phyloP scores from a whole-genome alignment of 2,888 invertebrate genomes.

The Ornithoptera alexandrae region DNA sequence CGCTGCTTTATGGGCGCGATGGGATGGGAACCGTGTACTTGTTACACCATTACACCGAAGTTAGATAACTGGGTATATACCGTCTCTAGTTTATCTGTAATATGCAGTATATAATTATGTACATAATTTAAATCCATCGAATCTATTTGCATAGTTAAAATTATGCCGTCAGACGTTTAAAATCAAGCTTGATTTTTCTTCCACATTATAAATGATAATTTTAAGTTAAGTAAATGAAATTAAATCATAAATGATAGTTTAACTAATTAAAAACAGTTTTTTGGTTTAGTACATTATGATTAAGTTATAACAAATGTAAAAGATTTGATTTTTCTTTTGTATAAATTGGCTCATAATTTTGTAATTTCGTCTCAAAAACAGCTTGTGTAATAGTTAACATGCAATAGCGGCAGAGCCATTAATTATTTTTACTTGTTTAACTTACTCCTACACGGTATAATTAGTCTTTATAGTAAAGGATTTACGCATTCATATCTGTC shows the following conservation, averaged over 20 bases:
- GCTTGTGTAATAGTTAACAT: background rate
- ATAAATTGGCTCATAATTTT: background rate
- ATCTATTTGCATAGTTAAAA: no score
- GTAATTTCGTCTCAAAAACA: background rate
- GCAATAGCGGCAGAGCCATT: constrained; percentile 2
- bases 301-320: no score
- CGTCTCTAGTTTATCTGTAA: background rate
- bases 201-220: no score
- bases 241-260: no score
- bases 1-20: constrained; percentile 50
- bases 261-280: no score
- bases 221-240: no score
- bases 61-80: background rate
- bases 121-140: no score
- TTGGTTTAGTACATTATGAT: no score
- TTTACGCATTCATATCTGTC: constrained; percentile 67
- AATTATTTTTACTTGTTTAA: constrained; percentile 47
- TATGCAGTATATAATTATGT: no score
- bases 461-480: constrained; percentile 52
- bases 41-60: constrained; percentile 48
- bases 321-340: no score
- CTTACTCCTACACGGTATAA: constrained; percentile 48
- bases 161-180: no score
- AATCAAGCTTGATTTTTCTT: no score
- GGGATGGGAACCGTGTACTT: constrained; percentile 46